phyloP scores from a whole-genome alignment of 30 jellyfish, hydroid and myxozoan species.

The Aurelia sp. region DNA sequence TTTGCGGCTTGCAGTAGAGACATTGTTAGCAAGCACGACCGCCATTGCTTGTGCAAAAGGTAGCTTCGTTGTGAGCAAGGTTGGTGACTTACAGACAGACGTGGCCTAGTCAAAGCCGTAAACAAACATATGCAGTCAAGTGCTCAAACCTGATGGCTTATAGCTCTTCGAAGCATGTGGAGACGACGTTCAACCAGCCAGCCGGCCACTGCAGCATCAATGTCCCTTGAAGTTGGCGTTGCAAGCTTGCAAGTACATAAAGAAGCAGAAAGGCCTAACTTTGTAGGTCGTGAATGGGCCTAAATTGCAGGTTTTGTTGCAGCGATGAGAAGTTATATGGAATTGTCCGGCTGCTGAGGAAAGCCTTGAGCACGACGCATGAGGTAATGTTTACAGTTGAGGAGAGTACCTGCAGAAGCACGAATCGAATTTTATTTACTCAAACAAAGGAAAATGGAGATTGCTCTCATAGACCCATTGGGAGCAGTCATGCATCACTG shows the following conservation, averaged over 20 bases:
- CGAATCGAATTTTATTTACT: conserved; percentile 37
- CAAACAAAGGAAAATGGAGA: conserved; percentile 47
- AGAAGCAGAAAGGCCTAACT: neutral
- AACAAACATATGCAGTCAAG: conserved; percentile 44
- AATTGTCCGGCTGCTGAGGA: conserved; percentile 34
- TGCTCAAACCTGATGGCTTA: conserved; percentile 65
- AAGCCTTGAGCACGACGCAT: conserved; percentile 71
- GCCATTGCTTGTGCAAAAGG: conserved; percentile 17
- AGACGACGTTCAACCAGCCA: conserved; percentile 55
- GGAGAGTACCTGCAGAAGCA: conserved; percentile 48
- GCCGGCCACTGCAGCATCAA: conserved; percentile 56
- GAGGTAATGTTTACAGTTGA: conserved; percentile 83
- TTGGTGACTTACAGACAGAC: conserved; percentile 4
- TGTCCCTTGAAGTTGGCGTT: conserved; percentile 9
- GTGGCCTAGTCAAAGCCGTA: conserved; percentile 54
- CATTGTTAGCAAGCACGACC: conserved; percentile 19
- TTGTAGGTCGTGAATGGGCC: conserved; percentile 22
- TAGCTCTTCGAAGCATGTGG: conserved; percentile 74
- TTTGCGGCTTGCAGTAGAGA: conserved; percentile 26
- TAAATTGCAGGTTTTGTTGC: conserved; percentile 23
- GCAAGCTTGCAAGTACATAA: conserved; percentile 4
- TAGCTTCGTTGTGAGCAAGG: conserved; percentile 15
- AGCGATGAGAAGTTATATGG: conserved; percentile 15
- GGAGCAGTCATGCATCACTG: conserved; percentile 57
- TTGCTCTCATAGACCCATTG: conserved; percentile 45